A percentile compares a stretch with the other conserved stretches of the same genome.
phyloP scores from a whole-genome alignment of 1,140 invertebrate species.

The Eumaeus atala region DNA sequence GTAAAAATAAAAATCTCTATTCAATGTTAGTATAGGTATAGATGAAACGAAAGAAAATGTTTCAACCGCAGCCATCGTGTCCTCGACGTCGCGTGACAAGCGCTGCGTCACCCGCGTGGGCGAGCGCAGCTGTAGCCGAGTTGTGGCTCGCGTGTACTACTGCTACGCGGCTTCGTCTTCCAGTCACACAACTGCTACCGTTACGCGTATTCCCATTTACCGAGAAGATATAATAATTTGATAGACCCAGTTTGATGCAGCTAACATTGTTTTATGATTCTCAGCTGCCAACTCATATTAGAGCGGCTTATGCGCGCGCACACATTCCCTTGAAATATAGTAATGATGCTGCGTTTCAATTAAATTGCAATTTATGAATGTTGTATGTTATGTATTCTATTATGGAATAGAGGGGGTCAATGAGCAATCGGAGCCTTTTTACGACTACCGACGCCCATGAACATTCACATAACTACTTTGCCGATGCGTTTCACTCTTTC shows the following conservation, averaged over 20 bases:
- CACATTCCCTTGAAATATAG: slow-evolving; percentile 16
- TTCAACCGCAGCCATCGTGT: slow-evolving; percentile 18
- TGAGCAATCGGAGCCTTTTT: too few relatives aligned
- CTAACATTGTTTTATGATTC: slow-evolving; percentile 25
- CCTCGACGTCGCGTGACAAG: slow-evolving; percentile 31
- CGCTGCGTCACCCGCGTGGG: slow-evolving; percentile 31
- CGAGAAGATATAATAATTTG: slow-evolving; percentile 23
- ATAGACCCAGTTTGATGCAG: slow-evolving; percentile 14
- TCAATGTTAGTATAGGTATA: too few relatives aligned
- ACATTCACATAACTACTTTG: too few relatives aligned
- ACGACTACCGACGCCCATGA: too few relatives aligned
- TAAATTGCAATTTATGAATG: too few relatives aligned
- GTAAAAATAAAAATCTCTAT: too few relatives aligned
- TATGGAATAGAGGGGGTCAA: too few relatives aligned
- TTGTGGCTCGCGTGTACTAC: slow-evolving; percentile 28
- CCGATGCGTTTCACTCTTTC: too few relatives aligned
- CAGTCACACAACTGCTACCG: too few relatives aligned
- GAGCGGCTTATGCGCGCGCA: slow-evolving; percentile 11
- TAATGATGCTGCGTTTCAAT: neutral
- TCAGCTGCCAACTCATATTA: slow-evolving; percentile 23
- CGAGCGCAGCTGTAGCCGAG: slow-evolving; percentile 26
- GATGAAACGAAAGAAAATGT: slow-evolving; percentile 11
- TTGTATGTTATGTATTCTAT: too few relatives aligned
- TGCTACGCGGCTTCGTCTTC: slow-evolving; percentile 11
- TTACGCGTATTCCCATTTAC: slow-evolving; percentile 17